Conservation (phyloP, 2,888 invertebrate species). For the Volucella inanis region DNA sequence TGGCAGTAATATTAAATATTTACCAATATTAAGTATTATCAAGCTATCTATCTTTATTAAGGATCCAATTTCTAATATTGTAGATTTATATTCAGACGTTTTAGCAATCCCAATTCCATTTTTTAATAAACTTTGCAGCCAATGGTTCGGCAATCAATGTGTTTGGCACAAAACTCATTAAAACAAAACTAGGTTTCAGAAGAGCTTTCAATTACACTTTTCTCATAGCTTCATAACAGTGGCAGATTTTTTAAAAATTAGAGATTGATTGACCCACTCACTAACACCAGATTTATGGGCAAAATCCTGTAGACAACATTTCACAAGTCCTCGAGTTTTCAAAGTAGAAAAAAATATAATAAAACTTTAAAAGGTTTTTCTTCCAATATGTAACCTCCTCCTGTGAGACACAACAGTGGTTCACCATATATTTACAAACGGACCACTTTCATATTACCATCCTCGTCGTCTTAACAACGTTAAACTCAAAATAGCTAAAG, state of each 20-base stretch:
- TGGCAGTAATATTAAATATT: background rate
- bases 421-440: slow-evolving; percentile 39
- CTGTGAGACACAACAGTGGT: slow-evolving; percentile 15
- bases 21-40: background rate
- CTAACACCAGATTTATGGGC: background rate
- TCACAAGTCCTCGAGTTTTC: slow-evolving; percentile 12
- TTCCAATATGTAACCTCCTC: background rate
- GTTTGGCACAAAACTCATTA: slow-evolving; percentile 23
- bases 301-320: background rate
- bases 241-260: slow-evolving; percentile 36
- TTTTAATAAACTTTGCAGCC: slow-evolving; percentile 20
- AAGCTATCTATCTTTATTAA: slow-evolving; percentile 12
- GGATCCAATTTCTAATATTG: slow-evolving; percentile 9
- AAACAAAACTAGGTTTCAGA: slow-evolving; percentile 18
- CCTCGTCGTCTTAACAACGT: no score
- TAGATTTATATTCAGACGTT: slow-evolving; percentile 25
- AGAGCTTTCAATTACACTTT: slow-evolving; percentile 40
- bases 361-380: slow-evolving; percentile 2
- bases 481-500: no score
- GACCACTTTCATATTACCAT: no score
- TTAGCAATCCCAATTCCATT: slow-evolving; percentile 7
- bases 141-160: slow-evolving; percentile 32
- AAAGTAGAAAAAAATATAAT: background rate
- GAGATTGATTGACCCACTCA: slow-evolving; percentile 23
- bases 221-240: slow-evolving; percentile 39